Percentiles rank a stretch among this genome's conserved stretches.
These are phyloP conservation scores for Bovichtus diacanthus DNA, from an alignment of 2,797 vertebrate species.

Conservation along the genomic window DNA sequence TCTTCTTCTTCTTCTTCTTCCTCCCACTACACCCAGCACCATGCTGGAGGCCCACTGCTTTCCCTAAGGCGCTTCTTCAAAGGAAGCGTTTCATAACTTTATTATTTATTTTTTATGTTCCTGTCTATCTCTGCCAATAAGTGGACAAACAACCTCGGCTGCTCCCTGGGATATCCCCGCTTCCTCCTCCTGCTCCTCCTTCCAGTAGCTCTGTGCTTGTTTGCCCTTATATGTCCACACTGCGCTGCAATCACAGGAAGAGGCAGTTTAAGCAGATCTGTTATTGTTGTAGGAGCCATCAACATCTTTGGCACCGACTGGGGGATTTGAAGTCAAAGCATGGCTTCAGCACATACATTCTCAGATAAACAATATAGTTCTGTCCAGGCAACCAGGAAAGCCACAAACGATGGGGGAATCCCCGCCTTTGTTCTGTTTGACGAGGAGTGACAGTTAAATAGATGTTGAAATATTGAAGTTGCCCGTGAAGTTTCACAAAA, in stretches of 20 bases:
- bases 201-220: conserved; percentile 47
- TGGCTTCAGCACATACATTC: conserved; percentile 41
- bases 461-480: not conserved
- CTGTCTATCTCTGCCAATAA: conserved; percentile 54
- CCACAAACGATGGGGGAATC: conserved; percentile 51
- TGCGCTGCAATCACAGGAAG: conserved; percentile 76
- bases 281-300: conserved; percentile 72
- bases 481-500: not conserved
- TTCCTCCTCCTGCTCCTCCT: conserved; percentile 58
- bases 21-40: conserved; percentile 31
- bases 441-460: conserved; percentile 6
- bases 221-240: conserved; percentile 86
- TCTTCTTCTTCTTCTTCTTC: conserved; percentile 9
- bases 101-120: conserved; percentile 42
- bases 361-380: conserved; percentile 56
- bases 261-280: conserved; percentile 68
- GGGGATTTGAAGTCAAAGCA: conserved; percentile 65
- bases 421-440: conserved; percentile 34
- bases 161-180: conserved; percentile 72
- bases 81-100: conserved; percentile 59
- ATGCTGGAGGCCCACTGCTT: conserved; percentile 17
- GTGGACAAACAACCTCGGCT: conserved; percentile 69
- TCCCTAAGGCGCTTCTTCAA: conserved; percentile 55
- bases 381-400: conserved; percentile 71
- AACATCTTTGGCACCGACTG: conserved; percentile 70